These are phyloP conservation scores for Loriculus beryllinus DNA, from an alignment of 2,797 vertebrate species.

Conservation along the genomic window DNA sequence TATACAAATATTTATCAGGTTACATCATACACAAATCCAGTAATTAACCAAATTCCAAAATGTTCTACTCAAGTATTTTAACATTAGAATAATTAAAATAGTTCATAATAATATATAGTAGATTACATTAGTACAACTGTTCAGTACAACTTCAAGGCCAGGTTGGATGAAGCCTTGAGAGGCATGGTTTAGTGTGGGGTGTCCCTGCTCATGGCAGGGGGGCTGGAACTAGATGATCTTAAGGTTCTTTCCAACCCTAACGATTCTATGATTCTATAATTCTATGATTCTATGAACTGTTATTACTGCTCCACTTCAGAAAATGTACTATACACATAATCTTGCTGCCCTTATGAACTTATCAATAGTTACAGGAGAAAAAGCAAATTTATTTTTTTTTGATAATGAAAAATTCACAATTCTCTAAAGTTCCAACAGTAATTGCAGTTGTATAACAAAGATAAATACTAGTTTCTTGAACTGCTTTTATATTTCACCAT, in stretches of 20 bases:
- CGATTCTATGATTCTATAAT: too few relatives aligned
- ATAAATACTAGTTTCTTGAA: not conserved
- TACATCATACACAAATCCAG: not conserved
- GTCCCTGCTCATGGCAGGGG: too few relatives aligned
- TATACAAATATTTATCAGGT: not conserved
- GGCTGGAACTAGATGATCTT: too few relatives aligned
- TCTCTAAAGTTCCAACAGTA: not conserved
- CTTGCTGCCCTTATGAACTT: accelerated
- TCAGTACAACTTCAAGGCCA: too few relatives aligned
- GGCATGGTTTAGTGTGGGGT: too few relatives aligned
- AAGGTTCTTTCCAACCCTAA: too few relatives aligned
- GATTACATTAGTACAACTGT: not conserved
- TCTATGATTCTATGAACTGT: too few relatives aligned
- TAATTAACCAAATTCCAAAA: not conserved
- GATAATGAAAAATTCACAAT: not conserved
- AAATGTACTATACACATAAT: not conserved
- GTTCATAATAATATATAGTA: not conserved
- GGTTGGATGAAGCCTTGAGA: too few relatives aligned
- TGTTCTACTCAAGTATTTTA: not conserved
- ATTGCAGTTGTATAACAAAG: not conserved
- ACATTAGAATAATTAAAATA: not conserved
- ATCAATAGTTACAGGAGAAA: not conserved
- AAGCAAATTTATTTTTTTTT: not conserved
- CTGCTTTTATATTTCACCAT: not conserved
- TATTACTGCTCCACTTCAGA: not conserved